Conservation (phyloP, 2,888 invertebrate genomes). For the Drosophila cracens region DNA sequence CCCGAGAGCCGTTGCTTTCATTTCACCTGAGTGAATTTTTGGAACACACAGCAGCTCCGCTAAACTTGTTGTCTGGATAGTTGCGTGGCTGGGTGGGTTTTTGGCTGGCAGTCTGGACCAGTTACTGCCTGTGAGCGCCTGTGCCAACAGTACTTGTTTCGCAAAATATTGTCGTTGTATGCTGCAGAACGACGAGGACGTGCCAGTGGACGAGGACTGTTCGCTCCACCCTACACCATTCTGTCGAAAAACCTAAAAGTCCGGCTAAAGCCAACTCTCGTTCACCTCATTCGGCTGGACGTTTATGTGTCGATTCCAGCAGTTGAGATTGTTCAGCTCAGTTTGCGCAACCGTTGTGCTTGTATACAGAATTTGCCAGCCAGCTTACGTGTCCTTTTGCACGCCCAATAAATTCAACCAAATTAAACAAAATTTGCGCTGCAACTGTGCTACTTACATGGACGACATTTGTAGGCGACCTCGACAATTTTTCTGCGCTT, state of each 20-base stretch:
- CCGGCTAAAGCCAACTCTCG: slow-evolving; percentile 40
- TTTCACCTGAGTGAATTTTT: slow-evolving; percentile 67
- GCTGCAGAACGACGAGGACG: slow-evolving; percentile 12
- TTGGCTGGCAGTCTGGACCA: slow-evolving; percentile 4
- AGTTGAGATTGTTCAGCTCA: slow-evolving; percentile 42
- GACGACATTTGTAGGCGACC: slow-evolving; percentile 98
- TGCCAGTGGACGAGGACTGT: slow-evolving; percentile 18
- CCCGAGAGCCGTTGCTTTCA: slow-evolving; percentile 34
- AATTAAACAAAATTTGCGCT: slow-evolving; percentile 59
- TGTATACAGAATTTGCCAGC: slow-evolving; percentile 40
- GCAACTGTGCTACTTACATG: slow-evolving; percentile 90
- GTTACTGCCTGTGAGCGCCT: slow-evolving; percentile 5
- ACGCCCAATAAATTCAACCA: slow-evolving; percentile 58
- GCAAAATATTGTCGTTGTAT: slow-evolving; percentile 37
- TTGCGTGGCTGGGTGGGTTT: slow-evolving; percentile 8
- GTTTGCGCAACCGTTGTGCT: slow-evolving; percentile 28
- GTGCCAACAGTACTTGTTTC: slow-evolving; percentile 31
- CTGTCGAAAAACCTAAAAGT: slow-evolving; percentile 39
- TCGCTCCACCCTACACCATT: slow-evolving; percentile 8
- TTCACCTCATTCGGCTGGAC: slow-evolving; percentile 50
- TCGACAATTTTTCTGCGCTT: slow-evolving; percentile 96
- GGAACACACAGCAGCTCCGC: slow-evolving; percentile 57
- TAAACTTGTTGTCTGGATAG: slow-evolving; percentile 46
- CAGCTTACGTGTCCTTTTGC: slow-evolving; percentile 51
- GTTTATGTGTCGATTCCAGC: slow-evolving; percentile 58